A percentile compares a stretch with the other conserved stretches of the same genome.
These are phyloP conservation scores for Dipodomys merriami DNA, from an alignment of 2,113 vertebrate species.

Conservation along the genomic window DNA sequence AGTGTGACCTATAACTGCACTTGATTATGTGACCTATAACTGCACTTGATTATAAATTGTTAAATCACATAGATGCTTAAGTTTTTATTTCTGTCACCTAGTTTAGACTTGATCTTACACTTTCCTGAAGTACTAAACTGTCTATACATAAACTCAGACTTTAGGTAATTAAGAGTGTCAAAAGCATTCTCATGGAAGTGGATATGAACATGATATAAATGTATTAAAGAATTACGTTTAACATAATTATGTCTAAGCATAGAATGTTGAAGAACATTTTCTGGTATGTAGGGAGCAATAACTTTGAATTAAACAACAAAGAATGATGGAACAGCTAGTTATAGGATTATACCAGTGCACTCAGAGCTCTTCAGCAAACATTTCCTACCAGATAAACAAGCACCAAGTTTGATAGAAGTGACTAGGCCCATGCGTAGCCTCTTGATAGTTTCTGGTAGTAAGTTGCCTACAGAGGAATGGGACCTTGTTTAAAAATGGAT, in stretches of 20 bases:
- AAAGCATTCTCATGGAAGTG: neutral
- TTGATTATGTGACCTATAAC: too few relatives aligned
- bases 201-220: neutral
- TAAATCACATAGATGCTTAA: too few relatives aligned
- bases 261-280: too few relatives aligned
- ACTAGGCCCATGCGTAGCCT: too few relatives aligned
- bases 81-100: too few relatives aligned
- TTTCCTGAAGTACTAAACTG: too few relatives aligned
- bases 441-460: neutral
- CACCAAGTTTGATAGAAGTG: neutral
- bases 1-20: too few relatives aligned
- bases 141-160: neutral
- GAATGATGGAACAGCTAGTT: neutral
- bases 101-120: too few relatives aligned
- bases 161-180: neutral
- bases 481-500: neutral
- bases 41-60: too few relatives aligned
- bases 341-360: neutral
- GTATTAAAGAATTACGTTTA: neutral
- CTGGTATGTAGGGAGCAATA: neutral
- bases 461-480: neutral
- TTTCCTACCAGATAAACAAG: accelerated
- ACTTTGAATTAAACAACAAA: neutral
- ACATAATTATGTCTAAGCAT: too few relatives aligned
- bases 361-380: neutral